phyloP scores from a whole-genome alignment of 2,113 vertebrate species.

The Channa maculata region DNA sequence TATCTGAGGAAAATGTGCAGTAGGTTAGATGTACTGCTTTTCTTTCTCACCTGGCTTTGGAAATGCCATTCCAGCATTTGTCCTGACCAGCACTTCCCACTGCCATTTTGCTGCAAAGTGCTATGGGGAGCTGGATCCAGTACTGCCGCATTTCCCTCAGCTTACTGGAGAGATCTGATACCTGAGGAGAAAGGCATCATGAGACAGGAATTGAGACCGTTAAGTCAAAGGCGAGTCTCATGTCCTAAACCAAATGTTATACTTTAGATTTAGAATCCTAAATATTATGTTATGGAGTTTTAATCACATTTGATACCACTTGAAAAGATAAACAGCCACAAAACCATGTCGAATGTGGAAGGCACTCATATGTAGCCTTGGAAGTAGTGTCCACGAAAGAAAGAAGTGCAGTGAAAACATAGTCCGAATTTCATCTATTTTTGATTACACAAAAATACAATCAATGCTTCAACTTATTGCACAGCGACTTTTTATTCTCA shows the following conservation, averaged over 20 bases:
- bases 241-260: background rate
- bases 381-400: too few relatives aligned
- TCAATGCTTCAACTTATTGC: too few relatives aligned
- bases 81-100: constrained; percentile 81
- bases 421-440: too few relatives aligned
- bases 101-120: constrained; percentile 87
- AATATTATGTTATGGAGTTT: background rate
- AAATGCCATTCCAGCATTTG: constrained; percentile 93
- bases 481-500: too few relatives aligned
- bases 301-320: background rate
- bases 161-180: constrained; percentile 90
- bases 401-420: too few relatives aligned
- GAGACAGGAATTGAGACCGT: background rate
- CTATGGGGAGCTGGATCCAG: constrained; percentile 89
- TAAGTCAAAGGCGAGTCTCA: background rate
- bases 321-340: background rate
- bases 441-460: too few relatives aligned
- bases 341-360: background rate
- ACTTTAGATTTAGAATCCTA: background rate
- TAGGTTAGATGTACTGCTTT: background rate
- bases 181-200: constrained; percentile 73
- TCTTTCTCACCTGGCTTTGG: constrained; percentile 86
- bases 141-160: constrained; percentile 89
- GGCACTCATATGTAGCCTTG: too few relatives aligned
- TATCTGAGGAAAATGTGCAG: too few relatives aligned